Evolutionary conservation across 2,888 invertebrate species (phyloP).

Genomic region (Microctonus brassicae): DNA sequence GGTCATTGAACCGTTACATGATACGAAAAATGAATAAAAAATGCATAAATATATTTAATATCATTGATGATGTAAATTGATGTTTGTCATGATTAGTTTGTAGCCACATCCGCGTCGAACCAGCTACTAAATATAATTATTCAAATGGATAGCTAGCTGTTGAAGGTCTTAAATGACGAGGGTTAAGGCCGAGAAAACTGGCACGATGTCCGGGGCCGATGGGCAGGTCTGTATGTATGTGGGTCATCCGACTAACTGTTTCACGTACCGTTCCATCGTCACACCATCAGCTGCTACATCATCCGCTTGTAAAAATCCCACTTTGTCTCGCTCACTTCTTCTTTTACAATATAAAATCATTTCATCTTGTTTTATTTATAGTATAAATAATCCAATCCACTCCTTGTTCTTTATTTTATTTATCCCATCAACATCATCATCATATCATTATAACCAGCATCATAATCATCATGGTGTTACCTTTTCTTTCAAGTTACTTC

Average conservation of each 20-base stretch:
- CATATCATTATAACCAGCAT: not conserved
- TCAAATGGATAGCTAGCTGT: not conserved
- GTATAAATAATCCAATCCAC: too few relatives aligned
- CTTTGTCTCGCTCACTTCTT: conserved; percentile 33
- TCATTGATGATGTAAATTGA: not conserved
- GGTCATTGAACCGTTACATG: conserved; percentile 31
- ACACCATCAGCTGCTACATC: conserved; percentile 47
- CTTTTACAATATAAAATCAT: conserved; percentile 43
- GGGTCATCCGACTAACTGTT: conserved; percentile 70
- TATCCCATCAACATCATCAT: conserved; percentile 7
- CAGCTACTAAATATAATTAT: not conserved
- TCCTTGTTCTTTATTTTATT: conserved; percentile 37
- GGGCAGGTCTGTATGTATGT: conserved; percentile 61
- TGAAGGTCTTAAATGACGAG: conserved; percentile 21
- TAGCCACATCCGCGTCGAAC: conserved; percentile 2
- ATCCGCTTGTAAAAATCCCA: conserved; percentile 32
- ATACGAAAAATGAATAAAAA: not conserved
- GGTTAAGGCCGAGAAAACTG: conserved; percentile 57
- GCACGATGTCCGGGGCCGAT: conserved; percentile 63
- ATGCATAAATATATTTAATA: not conserved
- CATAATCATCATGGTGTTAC: not conserved
- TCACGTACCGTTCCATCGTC: conserved; percentile 66
- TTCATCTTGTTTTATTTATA: too few relatives aligned
- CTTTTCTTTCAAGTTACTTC: too few relatives aligned
- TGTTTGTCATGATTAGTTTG: not conserved